A percentile compares a stretch with the other conserved stretches of the same genome.
Evolutionary conservation across 1,140 invertebrate genomes (phyloP).

Genomic region (Musca domestica): DNA sequence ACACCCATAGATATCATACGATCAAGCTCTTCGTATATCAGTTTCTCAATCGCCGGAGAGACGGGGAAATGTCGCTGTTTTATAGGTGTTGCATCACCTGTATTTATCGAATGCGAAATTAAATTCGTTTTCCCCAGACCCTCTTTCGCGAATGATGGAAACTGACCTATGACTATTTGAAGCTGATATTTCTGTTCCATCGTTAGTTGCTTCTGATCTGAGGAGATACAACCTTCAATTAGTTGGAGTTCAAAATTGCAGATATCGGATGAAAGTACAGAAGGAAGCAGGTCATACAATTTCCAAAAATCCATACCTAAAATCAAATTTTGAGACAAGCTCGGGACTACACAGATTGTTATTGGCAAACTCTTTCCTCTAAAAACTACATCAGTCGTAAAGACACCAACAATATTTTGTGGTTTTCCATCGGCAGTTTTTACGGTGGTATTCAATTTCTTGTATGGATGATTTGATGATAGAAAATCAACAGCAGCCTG

Average conservation of each 20-base stretch:
- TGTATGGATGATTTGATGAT: not conserved
- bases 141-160: conserved; percentile 5
- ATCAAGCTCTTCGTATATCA: conserved; percentile 26
- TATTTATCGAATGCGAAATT: not conserved
- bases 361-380: conserved; percentile 1
- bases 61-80: conserved; percentile 27
- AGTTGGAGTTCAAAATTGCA: not conserved
- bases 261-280: not conserved
- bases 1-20: conserved; percentile 25
- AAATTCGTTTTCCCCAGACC: not conserved
- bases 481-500: not conserved
- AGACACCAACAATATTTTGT: not conserved
- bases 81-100: not conserved
- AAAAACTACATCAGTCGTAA: conserved; percentile 9
- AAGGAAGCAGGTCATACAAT: conserved; percentile 4
- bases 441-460: conserved; percentile 5
- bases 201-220: not conserved
- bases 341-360: conserved; percentile 23
- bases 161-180: not conserved
- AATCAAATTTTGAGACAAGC: conserved; percentile 20
- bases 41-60: conserved; percentile 27
- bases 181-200: not conserved
- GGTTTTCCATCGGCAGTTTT: conserved; percentile 22
- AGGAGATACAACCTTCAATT: too few relatives aligned
- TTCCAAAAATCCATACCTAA: conserved; percentile 29